Evolutionary conservation across 2,797 vertebrate genomes (phyloP).

Genomic region (Pseudomugil gertrudae): DNA sequence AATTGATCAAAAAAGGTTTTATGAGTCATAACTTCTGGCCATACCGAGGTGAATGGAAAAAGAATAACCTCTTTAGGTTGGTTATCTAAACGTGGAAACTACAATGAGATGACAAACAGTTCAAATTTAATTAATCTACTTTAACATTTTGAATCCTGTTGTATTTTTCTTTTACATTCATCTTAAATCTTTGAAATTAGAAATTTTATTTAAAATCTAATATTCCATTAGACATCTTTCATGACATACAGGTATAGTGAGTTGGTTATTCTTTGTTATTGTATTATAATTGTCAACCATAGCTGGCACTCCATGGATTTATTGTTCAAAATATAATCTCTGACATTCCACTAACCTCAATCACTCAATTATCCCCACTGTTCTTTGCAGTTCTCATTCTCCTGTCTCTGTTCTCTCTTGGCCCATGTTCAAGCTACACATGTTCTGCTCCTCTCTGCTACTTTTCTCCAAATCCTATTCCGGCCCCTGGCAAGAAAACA

Average conservation of each 20-base stretch:
- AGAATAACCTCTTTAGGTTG: background rate
- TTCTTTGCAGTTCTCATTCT: conserved; percentile 44
- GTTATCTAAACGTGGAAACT: no score
- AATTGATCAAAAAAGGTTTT: background rate
- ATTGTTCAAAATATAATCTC: conserved; percentile 33
- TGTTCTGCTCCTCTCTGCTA: conserved; percentile 8
- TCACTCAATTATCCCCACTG: conserved; percentile 29
- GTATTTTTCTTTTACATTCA: background rate
- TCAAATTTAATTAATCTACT: no score
- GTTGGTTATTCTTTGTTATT: background rate
- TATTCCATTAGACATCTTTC: no score
- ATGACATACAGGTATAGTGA: background rate
- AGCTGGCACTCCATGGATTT: conserved; percentile 1
- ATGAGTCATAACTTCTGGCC: background rate
- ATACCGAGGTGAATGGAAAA: no score
- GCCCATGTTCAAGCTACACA: conserved; percentile 21
- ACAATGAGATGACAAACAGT: no score
- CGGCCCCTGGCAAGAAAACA: conserved; percentile 33
- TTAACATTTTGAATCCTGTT: background rate
- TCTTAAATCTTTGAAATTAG: no score
- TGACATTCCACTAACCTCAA: conserved; percentile 59
- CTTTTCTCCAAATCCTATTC: conserved; percentile 30
- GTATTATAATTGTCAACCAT: conserved; percentile 6
- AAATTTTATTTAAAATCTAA: no score
- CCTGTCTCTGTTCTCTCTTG: conserved; percentile 33